phyloP scores from a whole-genome alignment of 2,797 vertebrate species.

The Parauchenoglanis punctatus region DNA sequence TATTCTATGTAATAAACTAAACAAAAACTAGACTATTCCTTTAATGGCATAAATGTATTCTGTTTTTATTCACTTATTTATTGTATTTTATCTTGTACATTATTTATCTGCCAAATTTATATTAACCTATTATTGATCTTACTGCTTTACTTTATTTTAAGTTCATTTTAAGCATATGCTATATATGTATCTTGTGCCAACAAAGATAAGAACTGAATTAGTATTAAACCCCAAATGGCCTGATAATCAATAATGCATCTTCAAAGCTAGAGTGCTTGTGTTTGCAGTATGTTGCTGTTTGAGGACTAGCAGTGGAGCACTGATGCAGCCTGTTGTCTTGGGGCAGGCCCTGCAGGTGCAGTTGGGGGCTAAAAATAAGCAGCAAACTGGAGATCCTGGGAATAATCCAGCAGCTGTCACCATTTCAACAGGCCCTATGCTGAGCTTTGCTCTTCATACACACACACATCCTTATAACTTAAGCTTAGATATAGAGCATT shows the following conservation, averaged over 20 bases:
- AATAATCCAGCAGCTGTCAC: conserved; percentile 52
- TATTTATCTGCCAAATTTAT: background rate
- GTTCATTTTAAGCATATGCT: background rate
- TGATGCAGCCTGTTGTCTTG: conserved; percentile 43
- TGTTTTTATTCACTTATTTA: no score
- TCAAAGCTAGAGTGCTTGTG: background rate
- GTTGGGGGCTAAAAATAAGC: conserved; percentile 54
- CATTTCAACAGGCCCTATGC: conserved; percentile 19
- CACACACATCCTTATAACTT: background rate
- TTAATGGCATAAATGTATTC: background rate
- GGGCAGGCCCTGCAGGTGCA: conserved; percentile 31
- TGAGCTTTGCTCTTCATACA: background rate
- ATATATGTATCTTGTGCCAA: background rate
- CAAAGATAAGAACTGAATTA: background rate
- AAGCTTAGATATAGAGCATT: background rate
- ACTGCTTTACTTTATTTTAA: background rate
- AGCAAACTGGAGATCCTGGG: conserved; percentile 39
- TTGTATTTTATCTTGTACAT: background rate
- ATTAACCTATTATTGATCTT: background rate
- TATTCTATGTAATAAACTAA: background rate
- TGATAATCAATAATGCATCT: background rate
- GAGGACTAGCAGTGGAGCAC: background rate
- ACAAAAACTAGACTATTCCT: background rate
- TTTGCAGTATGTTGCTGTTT: background rate
- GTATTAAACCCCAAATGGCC: background rate